Base-by-base conservation (phyloP, 37 sponge, comb jelly and placozoan species). In the Amphimedon queenslandica region DNA sequence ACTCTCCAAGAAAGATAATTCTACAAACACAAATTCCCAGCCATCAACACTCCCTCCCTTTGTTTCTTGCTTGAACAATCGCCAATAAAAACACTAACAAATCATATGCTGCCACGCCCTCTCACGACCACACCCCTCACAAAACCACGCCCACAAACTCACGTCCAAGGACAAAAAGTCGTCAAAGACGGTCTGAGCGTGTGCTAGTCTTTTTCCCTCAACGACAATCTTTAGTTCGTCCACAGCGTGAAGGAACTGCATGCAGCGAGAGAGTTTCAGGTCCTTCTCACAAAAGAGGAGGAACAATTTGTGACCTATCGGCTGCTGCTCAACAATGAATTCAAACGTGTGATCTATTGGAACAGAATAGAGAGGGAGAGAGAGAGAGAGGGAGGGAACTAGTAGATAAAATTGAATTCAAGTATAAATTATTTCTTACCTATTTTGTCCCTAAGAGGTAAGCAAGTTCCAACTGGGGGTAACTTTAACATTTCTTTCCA, bases 401-500 rank as follows among this genome's bases (percentile, higher is more conserved):
- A 71, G 16, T 2, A 37, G 55, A 33, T 31, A 57, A 78, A 37
- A 47, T 18, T 47, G 53, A 8, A 73, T 25, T 47, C 25, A 23
- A 18, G 25, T 33, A 25, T 32, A 27, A 21, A 21, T 32, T 35
- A 21, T 18, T 56, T 40, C 78, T 81, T 42, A 94, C 94, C 80
- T n/a, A 94, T 82, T 21, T 84, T 79, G 23, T 87, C 82, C 28
- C 71, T 82, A 32, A 92, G 79, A 38, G 37, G 41, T 57, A 85
- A 71, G 27, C 72, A 81, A 10, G 92, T 80, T 11, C 72, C 70
- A 0, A 82, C 79, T 24, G 83, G 57, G 0, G 95, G 90, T 24
- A 98, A 66, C 63, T 76, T 77, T 55, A 98, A 57, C 63, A 88
- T 77, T 13, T 86, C 88, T 70, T 89, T 85, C 99, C 99, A 98